Conservation (phyloP, 2,113 vertebrate species). For the Ailuropoda melanoleuca region DNA sequence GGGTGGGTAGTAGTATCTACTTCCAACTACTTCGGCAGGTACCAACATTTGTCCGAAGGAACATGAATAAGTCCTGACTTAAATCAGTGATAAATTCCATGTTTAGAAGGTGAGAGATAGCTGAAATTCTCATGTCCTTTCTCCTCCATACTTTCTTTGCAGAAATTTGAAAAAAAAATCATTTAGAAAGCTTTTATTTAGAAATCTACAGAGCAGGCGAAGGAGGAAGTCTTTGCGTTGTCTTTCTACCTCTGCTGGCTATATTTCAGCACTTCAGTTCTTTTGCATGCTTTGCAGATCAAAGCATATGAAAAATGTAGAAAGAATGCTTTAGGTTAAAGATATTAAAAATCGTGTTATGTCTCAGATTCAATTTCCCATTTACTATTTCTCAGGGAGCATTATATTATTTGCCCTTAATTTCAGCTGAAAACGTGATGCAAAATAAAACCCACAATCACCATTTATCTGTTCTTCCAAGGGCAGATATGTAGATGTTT, state of each 20-base stretch:
- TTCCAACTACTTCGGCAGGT: background rate
- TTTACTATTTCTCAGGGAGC: background rate
- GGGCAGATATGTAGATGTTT: background rate
- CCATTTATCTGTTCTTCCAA: background rate
- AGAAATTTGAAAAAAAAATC: background rate
- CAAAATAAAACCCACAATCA: background rate
- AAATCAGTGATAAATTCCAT: background rate
- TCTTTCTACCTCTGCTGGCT: background rate
- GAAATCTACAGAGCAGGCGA: background rate
- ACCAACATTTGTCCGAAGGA: background rate
- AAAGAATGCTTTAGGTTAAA: background rate
- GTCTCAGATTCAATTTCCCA: background rate
- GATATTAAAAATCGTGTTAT: background rate
- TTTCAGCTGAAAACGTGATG: background rate
- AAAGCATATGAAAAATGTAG: background rate
- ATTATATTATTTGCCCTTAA: conserved; percentile 26
- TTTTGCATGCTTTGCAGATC: conserved; percentile 1
- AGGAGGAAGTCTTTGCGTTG: background rate
- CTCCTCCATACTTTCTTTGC: background rate
- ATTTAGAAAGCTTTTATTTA: background rate
- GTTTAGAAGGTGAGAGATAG: background rate
- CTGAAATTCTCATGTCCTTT: background rate
- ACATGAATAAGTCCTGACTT: background rate
- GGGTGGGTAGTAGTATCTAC: background rate
- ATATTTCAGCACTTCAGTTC: background rate